Percentiles rank a stretch among this genome's conserved stretches.
Conservation (phyloP, 2,113 vertebrate species). For the Budorcas taxicolor region DNA sequence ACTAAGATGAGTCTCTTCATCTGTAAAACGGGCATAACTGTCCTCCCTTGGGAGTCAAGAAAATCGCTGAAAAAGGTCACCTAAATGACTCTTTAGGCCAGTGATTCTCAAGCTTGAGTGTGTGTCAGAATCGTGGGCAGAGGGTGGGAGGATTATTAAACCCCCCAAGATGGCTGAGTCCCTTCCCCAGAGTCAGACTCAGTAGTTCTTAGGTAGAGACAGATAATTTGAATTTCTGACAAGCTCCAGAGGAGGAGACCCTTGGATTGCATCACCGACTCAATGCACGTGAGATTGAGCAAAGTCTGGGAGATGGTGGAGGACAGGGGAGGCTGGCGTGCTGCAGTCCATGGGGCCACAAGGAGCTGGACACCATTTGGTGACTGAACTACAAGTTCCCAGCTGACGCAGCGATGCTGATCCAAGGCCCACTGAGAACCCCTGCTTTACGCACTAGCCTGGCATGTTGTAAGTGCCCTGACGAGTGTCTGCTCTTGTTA, state of each 20-base stretch:
- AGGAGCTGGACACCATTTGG: rapidly evolving
- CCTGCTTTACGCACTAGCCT: background rate
- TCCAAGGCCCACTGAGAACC: background rate
- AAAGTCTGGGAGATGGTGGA: background rate
- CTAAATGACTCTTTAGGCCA: background rate
- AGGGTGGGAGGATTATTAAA: background rate
- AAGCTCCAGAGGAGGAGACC: background rate
- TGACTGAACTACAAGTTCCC: background rate
- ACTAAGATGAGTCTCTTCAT: background rate
- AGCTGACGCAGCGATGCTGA: background rate
- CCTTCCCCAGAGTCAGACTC: background rate
- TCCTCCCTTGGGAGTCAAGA: background rate
- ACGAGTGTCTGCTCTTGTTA: background rate
- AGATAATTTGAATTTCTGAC: background rate
- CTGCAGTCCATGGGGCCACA: background rate
- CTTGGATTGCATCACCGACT: background rate
- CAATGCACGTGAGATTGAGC: background rate
- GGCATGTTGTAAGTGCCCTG: no score
- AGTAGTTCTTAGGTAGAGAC: no score
- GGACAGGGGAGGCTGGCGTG: background rate
- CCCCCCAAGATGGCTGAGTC: background rate
- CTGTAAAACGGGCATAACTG: background rate
- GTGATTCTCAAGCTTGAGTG: background rate
- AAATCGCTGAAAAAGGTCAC: background rate
- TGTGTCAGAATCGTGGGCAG: background rate